A percentile compares a stretch with the other conserved stretches of the same genome.
Evolutionary conservation across 2,797 vertebrate genomes (phyloP).

Genomic region (Betta splendens): DNA sequence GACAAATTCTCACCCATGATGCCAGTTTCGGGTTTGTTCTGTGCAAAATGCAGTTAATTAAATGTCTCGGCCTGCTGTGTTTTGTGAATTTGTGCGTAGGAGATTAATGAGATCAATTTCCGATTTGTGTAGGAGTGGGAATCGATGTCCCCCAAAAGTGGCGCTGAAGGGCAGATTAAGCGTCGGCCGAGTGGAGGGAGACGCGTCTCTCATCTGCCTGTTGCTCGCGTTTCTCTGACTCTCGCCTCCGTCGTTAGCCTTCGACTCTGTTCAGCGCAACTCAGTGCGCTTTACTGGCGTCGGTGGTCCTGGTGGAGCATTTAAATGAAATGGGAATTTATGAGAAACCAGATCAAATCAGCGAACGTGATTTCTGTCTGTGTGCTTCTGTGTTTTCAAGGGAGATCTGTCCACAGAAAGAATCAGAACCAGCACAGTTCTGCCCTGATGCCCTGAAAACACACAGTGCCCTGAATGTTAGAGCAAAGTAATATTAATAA

Average conservation of each 20-base stretch:
- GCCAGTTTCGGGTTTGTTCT: constrained; percentile 34
- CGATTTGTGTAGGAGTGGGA: constrained; percentile 67
- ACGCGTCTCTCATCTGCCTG: constrained; percentile 19
- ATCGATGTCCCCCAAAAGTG: constrained; percentile 66
- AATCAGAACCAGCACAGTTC: constrained; percentile 36
- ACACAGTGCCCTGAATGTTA: no score
- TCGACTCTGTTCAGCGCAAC: constrained; percentile 15
- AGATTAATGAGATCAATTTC: constrained; percentile 77
- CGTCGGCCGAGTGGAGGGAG: constrained; percentile 28
- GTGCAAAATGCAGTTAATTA: constrained; percentile 58
- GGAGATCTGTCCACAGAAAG: constrained; percentile 15
- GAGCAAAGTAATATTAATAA: not conserved
- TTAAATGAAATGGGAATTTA: constrained; percentile 51
- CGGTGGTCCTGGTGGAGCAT: constrained; percentile 25
- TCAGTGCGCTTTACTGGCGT: constrained; percentile 35
- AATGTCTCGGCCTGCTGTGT: constrained; percentile 56
- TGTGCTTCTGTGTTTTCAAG: constrained; percentile 23
- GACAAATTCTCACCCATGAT: constrained; percentile 18
- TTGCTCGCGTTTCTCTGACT: constrained; percentile 21
- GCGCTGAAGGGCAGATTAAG: constrained; percentile 66
- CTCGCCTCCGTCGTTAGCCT: constrained; percentile 24
- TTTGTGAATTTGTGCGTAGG: constrained; percentile 52
- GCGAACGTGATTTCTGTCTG: constrained; percentile 11
- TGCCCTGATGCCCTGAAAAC: no score
- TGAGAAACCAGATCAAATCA: constrained; percentile 42